Percentiles rank a stretch among this genome's conserved stretches.
These are phyloP conservation scores for Dunckerocampus dactyliophorus DNA, from an alignment of 2,113 vertebrate species.

Conservation along the genomic window DNA sequence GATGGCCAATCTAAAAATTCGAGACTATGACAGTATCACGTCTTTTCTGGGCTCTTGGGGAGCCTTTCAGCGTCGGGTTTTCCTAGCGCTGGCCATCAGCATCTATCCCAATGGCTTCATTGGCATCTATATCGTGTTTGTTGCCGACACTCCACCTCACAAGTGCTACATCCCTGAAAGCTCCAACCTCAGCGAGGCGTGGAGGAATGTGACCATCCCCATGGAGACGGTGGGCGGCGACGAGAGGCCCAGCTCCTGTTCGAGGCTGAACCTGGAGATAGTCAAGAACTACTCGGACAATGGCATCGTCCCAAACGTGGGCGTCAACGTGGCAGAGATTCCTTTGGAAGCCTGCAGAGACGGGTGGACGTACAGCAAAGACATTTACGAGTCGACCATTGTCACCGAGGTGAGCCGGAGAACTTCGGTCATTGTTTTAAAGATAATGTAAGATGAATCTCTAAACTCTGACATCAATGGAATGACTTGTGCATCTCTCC, in stretches of 20 bases:
- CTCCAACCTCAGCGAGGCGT: slow-evolving; percentile 45
- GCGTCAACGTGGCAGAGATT: slow-evolving; percentile 59
- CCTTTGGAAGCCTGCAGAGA: slow-evolving; percentile 59
- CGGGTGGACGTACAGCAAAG: slow-evolving; percentile 67
- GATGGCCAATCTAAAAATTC: slow-evolving; percentile 6
- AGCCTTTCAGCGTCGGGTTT: slow-evolving; percentile 72
- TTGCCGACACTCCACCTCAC: slow-evolving; percentile 57
- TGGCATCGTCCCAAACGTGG: slow-evolving; percentile 35
- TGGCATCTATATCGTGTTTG: slow-evolving; percentile 61
- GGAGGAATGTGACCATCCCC: slow-evolving; percentile 58
- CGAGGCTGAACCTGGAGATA: slow-evolving; percentile 49
- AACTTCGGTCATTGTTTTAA: not conserved
- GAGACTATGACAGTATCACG: slow-evolving; percentile 74
- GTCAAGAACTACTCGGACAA: slow-evolving; percentile 54
- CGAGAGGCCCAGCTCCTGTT: slow-evolving; percentile 52
- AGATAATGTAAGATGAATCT: not conserved
- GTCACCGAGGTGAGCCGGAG: slow-evolving; percentile 60
- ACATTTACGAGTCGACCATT: slow-evolving; percentile 65
- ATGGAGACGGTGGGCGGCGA: slow-evolving; percentile 31
- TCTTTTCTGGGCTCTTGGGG: slow-evolving; percentile 75
- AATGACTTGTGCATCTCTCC: too few relatives aligned
- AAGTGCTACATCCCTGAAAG: slow-evolving; percentile 57
- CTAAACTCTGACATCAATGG: too few relatives aligned
- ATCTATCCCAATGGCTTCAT: slow-evolving; percentile 64
- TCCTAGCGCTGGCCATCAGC: slow-evolving; percentile 53